A percentile compares a stretch with the other conserved stretches of the same genome.
phyloP scores from a whole-genome alignment of 2,113 vertebrate genomes.

The Pseudois nayaur region DNA sequence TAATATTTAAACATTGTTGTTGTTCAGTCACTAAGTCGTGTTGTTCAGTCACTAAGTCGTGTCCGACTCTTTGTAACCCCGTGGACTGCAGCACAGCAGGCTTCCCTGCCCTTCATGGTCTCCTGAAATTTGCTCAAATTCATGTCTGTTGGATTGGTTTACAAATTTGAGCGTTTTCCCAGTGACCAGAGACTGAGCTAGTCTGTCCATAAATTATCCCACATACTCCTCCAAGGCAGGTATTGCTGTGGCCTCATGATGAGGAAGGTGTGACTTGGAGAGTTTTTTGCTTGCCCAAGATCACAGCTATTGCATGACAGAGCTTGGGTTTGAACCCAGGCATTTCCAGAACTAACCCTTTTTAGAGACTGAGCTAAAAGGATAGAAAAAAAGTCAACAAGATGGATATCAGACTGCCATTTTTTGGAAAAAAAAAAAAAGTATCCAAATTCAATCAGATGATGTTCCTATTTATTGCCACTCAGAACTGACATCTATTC shows the following conservation, averaged over 20 bases:
- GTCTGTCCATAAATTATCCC: not conserved
- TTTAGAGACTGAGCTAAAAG: not conserved
- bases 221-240: not conserved
- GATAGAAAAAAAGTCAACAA: not conserved
- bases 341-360: not conserved
- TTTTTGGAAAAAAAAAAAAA: not conserved
- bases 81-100: not conserved
- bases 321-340: not conserved
- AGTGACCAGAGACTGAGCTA: not conserved
- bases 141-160: not conserved
- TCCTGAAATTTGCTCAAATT: not conserved
- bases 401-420: not conserved
- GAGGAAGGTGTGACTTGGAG: not conserved
- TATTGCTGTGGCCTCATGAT: not conserved
- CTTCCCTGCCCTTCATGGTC: not conserved
- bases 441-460: not conserved
- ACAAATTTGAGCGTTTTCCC: not conserved
- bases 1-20: not conserved
- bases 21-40: not conserved
- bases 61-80: rapidly evolving
- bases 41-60: no score
- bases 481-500: not conserved
- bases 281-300: not conserved
- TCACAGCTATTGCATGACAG: not conserved
- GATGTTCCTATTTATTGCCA: not conserved